Evolutionary conservation across 2,888 invertebrate genomes (phyloP).

Genomic region (Hymenopus coronatus): DNA sequence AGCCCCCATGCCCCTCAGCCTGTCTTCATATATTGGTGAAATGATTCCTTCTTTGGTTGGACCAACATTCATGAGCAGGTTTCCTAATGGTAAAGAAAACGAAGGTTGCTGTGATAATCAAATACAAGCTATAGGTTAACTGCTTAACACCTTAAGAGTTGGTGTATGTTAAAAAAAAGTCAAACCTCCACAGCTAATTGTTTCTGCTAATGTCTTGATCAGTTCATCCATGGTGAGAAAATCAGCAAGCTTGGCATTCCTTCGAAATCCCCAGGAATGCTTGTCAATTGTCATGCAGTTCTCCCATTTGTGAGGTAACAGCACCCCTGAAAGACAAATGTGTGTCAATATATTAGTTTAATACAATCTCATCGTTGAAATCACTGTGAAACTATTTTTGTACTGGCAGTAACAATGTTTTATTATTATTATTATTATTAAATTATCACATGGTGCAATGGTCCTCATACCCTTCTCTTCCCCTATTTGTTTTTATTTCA

Average conservation of each 20-base stretch:
- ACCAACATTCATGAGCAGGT: conserved; percentile 79
- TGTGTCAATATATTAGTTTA: no score
- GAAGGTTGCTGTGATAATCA: no score
- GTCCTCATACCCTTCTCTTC: no score
- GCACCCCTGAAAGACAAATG: conserved; percentile 48
- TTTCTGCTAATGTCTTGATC: conserved; percentile 66
- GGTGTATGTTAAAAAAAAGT: conserved; percentile 30
- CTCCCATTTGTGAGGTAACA: conserved; percentile 87
- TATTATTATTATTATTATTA: no score
- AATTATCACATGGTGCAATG: no score
- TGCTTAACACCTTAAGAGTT: no score
- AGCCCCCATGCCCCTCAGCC: conserved; percentile 69
- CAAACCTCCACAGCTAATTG: conserved; percentile 81
- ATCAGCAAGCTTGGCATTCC: conserved; percentile 66
- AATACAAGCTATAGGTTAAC: no score
- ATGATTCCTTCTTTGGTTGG: conserved; percentile 89
- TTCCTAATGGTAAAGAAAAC: conserved; percentile 41
- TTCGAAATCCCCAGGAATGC: conserved; percentile 81
- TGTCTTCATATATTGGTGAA: conserved; percentile 80
- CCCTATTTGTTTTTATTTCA: no score
- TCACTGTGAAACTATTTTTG: no score
- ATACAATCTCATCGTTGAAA: no score
- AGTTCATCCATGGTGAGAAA: conserved; percentile 67
- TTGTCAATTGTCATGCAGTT: conserved; percentile 90
- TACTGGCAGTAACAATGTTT: no score